Evolutionary conservation across 2,113 vertebrate genomes (phyloP).

Genomic region (Excalfactoria chinensis): DNA sequence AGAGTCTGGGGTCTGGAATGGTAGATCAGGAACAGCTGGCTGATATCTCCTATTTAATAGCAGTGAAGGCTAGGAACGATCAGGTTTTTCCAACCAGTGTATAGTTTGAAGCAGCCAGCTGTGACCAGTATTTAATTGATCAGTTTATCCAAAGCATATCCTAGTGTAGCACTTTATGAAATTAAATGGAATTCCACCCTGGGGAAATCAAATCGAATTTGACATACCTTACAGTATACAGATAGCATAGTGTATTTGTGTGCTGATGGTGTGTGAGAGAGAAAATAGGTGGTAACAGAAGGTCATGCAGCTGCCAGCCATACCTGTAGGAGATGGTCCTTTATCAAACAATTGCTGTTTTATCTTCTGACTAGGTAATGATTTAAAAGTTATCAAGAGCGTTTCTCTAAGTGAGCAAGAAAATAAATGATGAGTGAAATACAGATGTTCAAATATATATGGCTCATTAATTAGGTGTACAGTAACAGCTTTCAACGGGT

Average conservation of each 20-base stretch:
- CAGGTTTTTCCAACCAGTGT: background rate
- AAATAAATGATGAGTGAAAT: conserved; percentile 66
- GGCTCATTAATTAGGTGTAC: conserved; percentile 59
- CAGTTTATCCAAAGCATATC: background rate
- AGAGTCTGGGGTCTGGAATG: background rate
- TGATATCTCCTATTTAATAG: background rate
- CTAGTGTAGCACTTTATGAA: background rate
- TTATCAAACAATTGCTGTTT: background rate
- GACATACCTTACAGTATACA: background rate
- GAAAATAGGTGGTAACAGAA: background rate
- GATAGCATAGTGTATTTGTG: background rate
- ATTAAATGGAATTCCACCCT: background rate
- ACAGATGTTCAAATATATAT: conserved; percentile 63
- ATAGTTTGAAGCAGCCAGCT: background rate
- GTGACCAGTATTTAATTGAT: background rate
- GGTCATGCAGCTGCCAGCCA: background rate
- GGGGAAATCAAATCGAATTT: background rate
- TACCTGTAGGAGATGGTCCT: background rate
- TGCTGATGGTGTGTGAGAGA: background rate
- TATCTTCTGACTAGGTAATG: background rate
- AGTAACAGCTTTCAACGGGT: conserved; percentile 3
- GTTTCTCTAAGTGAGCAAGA: conserved; percentile 25
- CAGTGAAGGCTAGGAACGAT: background rate
- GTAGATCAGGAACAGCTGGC: background rate
- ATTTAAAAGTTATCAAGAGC: background rate